These are phyloP conservation scores for Leucoptera coffeella DNA, from an alignment of 2,888 invertebrate genomes.

Conservation along the genomic window DNA sequence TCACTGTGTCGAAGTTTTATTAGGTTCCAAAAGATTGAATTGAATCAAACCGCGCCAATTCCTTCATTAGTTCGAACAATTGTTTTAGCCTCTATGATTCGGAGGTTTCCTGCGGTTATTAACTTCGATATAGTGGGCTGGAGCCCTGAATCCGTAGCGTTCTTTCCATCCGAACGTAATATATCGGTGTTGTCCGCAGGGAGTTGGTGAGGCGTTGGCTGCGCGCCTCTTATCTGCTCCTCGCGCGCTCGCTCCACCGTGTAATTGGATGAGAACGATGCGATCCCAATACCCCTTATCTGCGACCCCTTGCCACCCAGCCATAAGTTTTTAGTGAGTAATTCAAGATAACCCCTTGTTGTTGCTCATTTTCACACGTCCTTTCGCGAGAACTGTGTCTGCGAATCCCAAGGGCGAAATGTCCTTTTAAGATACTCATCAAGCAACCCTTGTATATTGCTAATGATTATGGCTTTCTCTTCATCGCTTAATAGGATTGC, in stretches of 20 bases:
- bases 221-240: slow-evolving; percentile 43
- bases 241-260: slow-evolving; percentile 51
- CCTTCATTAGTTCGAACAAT: no score
- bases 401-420: slow-evolving; percentile 22
- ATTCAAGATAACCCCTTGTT: slow-evolving; percentile 54
- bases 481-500: slow-evolving; percentile 51
- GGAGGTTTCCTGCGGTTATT: no score
- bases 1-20: no score
- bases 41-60: no score
- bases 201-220: slow-evolving; percentile 33
- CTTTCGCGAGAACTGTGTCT: slow-evolving; percentile 55
- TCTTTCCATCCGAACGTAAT: slow-evolving; percentile 25
- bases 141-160: slow-evolving; percentile 39
- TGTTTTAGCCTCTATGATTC: no score
- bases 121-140: no score
- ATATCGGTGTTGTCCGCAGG: slow-evolving; percentile 15
- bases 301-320: slow-evolving; percentile 25
- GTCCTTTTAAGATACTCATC: slow-evolving; percentile 48
- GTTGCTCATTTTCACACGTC: slow-evolving; percentile 55
- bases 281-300: slow-evolving; percentile 54
- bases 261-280: slow-evolving; percentile 54
- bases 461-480: slow-evolving; percentile 52
- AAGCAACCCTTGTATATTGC: slow-evolving; percentile 41
- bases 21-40: slow-evolving; percentile 9
- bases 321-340: slow-evolving; percentile 54